A percentile compares a stretch with the other conserved stretches of the same genome.
Evolutionary conservation across 1,140 invertebrate species (phyloP).

Genomic region (Drosophila carrolli): DNA sequence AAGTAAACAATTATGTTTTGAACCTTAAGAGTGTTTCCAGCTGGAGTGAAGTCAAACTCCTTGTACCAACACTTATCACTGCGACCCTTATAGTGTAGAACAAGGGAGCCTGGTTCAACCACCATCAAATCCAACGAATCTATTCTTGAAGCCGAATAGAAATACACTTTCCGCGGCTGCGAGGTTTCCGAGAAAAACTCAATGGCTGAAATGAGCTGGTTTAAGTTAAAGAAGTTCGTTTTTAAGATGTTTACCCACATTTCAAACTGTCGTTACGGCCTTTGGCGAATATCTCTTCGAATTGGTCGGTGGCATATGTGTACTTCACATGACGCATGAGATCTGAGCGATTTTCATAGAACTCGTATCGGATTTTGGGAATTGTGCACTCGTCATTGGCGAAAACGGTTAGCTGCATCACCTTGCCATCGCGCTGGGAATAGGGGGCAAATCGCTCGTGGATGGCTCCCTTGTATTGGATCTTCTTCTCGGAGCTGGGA

Average conservation of each 20-base stretch:
- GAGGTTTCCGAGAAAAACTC: slow-evolving; percentile 47
- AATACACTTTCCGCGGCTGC: slow-evolving; percentile 86
- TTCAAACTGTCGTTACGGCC: slow-evolving; percentile 89
- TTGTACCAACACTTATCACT: slow-evolving; percentile 65
- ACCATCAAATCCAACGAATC: slow-evolving; percentile 65
- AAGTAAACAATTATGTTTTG: too few species aligned
- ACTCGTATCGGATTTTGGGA: slow-evolving; percentile 87
- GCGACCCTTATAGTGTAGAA: slow-evolving; percentile 58
- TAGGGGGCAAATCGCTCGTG: slow-evolving; percentile 92
- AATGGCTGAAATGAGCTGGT: slow-evolving; percentile 46
- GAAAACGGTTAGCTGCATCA: slow-evolving; percentile 89
- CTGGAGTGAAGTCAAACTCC: slow-evolving; percentile 61
- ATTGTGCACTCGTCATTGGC: slow-evolving; percentile 88
- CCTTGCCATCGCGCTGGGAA: slow-evolving; percentile 87
- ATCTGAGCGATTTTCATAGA: slow-evolving; percentile 90
- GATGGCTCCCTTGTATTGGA: slow-evolving; percentile 90
- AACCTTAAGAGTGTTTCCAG: slow-evolving; percentile 26
- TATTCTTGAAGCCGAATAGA: slow-evolving; percentile 85
- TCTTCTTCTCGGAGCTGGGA: slow-evolving; percentile 89
- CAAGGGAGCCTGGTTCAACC: slow-evolving; percentile 30
- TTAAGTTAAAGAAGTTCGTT: too few species aligned
- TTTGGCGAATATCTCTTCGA: slow-evolving; percentile 88
- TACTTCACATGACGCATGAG: slow-evolving; percentile 87
- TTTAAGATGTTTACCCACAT: slow-evolving; percentile 84
- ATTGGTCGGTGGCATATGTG: slow-evolving; percentile 86